Evolutionary conservation across 1,140 invertebrate species (phyloP).

Genomic region (Octopus bimaculoides): DNA sequence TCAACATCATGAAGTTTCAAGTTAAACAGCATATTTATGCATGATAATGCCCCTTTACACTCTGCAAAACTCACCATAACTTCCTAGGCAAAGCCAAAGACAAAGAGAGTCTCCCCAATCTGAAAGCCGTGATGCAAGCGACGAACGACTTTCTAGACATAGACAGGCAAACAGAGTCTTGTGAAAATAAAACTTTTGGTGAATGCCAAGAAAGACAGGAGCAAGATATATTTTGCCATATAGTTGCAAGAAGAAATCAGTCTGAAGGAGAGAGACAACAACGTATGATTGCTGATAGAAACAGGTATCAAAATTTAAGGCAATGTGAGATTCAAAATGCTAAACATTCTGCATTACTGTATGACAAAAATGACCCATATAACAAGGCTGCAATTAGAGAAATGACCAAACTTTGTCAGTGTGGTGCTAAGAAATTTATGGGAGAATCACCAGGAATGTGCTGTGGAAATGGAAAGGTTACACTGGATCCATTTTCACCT

Average conservation of each 20-base stretch:
- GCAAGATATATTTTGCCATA: neutral
- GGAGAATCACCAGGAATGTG: neutral
- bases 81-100: neutral
- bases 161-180: neutral
- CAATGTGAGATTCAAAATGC: too few species aligned
- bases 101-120: neutral
- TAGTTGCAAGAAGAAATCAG: neutral
- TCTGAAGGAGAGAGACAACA: neutral
- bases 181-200: neutral
- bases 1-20: too few species aligned
- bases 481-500: neutral
- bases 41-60: too few species aligned
- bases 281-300: neutral
- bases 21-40: too few species aligned
- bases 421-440: neutral
- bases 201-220: neutral
- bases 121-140: neutral
- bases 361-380: neutral
- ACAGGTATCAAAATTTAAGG: neutral
- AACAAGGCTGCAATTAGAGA: neutral
- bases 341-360: neutral
- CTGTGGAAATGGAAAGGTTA: neutral
- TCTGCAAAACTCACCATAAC: too few species aligned
- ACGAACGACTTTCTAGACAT: neutral
- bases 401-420: neutral